phyloP scores from a whole-genome alignment of 2,797 vertebrate genomes.

The Pteronotus mesoamericanus region DNA sequence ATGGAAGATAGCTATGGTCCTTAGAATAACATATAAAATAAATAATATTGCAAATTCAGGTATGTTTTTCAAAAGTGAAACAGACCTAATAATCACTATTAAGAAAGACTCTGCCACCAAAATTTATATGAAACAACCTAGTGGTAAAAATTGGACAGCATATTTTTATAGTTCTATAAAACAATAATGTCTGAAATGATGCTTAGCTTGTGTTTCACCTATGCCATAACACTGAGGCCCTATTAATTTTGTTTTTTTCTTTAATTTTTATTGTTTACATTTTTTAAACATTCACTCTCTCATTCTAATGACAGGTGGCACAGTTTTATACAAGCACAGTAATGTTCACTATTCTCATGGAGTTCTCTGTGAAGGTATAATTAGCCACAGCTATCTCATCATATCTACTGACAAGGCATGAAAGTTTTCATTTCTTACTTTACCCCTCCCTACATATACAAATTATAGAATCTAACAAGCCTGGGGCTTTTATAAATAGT shows the following conservation, averaged over 20 bases:
- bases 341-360: neutral
- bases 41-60: neutral
- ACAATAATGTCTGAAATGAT: neutral
- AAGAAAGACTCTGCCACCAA: neutral
- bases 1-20: neutral
- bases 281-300: neutral
- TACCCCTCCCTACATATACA: neutral
- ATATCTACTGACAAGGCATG: neutral
- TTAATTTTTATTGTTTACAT: neutral
- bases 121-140: neutral
- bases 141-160: neutral
- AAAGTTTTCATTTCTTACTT: conserved; percentile 28
- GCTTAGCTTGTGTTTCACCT: neutral
- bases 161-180: neutral
- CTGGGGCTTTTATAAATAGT: conserved; percentile 65
- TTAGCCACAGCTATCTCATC: neutral
- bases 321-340: neutral
- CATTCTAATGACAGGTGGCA: neutral
- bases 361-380: neutral
- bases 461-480: conserved; percentile 44
- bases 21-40: neutral
- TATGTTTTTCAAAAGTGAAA: conserved; percentile 26
- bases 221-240: neutral
- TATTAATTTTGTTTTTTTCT: neutral
- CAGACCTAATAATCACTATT: neutral